Conservation (phyloP, 2,113 vertebrate species). For the Cebus imitator region DNA sequence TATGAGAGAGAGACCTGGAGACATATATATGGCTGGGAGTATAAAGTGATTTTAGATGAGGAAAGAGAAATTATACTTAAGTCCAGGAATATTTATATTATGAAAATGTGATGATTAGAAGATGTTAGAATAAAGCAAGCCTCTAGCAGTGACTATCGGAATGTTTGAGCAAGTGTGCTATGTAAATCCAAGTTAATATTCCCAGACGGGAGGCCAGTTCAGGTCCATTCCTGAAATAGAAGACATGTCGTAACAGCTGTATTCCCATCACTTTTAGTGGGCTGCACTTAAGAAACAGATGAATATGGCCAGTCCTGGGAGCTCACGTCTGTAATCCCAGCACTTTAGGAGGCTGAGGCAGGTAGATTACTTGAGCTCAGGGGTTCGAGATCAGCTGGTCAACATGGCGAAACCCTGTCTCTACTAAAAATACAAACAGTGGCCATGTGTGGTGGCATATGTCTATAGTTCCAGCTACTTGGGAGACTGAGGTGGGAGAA, state of each 20-base stretch:
- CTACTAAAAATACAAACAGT: too few relatives aligned
- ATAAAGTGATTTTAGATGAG: not conserved
- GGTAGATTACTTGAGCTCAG: too few relatives aligned
- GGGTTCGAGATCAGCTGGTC: too few relatives aligned
- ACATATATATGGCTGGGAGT: not conserved
- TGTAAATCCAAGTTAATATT: not conserved
- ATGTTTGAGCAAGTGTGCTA: not conserved
- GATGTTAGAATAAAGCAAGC: not conserved
- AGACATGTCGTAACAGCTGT: not conserved
- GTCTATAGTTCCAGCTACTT: too few relatives aligned
- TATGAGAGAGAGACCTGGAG: not conserved
- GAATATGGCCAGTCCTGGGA: not conserved
- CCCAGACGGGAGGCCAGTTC: not conserved
- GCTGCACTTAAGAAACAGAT: not conserved
- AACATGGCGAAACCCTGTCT: too few relatives aligned
- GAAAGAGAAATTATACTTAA: not conserved
- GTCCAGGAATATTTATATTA: not conserved
- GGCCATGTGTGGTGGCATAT: too few relatives aligned
- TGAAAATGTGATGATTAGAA: not conserved
- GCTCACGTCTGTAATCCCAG: too few relatives aligned
- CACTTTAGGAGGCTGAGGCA: too few relatives aligned
- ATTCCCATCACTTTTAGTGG: not conserved
- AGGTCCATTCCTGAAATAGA: not conserved
- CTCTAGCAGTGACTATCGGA: not conserved
- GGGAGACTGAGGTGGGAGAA: too few relatives aligned